These are phyloP conservation scores for Phrynocephalus guinanensis DNA, from an alignment of 2,797 vertebrate genomes.

Conservation along the genomic window DNA sequence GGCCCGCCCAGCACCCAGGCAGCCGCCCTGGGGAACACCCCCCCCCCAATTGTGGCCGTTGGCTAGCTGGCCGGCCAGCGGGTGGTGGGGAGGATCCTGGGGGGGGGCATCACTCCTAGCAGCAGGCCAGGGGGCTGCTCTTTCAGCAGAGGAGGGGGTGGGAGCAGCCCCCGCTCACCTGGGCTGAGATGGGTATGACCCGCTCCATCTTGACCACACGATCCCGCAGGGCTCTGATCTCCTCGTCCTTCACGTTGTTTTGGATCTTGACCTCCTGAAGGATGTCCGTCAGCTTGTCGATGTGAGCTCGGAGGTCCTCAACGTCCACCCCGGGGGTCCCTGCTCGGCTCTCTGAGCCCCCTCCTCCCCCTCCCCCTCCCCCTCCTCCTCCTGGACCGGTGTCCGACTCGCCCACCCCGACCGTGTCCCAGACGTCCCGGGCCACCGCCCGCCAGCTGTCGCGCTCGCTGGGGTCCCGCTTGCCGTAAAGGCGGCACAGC, in stretches of 20 bases:
- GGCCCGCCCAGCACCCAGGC: no score
- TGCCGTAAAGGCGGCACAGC: slow-evolving; percentile 86
- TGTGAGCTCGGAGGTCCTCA: slow-evolving; percentile 88
- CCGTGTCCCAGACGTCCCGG: slow-evolving; percentile 90
- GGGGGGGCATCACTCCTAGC: neutral
- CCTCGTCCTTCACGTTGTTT: slow-evolving; percentile 92
- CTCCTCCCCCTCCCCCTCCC: neutral
- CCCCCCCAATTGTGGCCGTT: no score
- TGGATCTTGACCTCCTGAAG: slow-evolving; percentile 91
- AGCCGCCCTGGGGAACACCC: no score
- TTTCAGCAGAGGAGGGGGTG: no score
- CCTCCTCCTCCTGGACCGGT: slow-evolving; percentile 53
- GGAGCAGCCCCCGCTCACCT: slow-evolving; percentile 57
- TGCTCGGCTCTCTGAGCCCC: slow-evolving; percentile 73
- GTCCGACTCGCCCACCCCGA: slow-evolving; percentile 83
- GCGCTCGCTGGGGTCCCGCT: slow-evolving; percentile 79
- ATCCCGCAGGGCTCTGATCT: slow-evolving; percentile 88
- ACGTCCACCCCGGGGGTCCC: slow-evolving; percentile 67
- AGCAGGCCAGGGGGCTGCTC: neutral
- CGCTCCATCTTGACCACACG: slow-evolving; percentile 92
- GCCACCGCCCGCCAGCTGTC: slow-evolving; percentile 88
- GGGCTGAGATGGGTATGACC: slow-evolving; percentile 80
- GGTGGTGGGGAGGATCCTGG: neutral
- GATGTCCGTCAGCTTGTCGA: slow-evolving; percentile 89
- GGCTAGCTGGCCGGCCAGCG: no score